Evolutionary conservation across 2,113 vertebrate species (phyloP).

Genomic region (Diadophis punctatus): DNA sequence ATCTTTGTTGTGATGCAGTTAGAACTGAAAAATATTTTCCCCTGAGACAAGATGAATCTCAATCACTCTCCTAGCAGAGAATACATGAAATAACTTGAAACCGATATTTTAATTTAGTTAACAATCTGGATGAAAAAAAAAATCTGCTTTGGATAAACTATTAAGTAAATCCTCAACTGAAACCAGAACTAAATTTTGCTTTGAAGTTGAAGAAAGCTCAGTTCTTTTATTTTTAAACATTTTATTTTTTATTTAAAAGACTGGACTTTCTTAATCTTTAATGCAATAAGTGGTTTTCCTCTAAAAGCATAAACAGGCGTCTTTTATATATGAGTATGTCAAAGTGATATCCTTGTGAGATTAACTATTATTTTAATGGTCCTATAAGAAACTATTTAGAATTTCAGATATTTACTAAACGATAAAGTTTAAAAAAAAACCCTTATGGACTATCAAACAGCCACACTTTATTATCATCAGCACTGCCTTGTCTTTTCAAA

Average conservation of each 20-base stretch:
- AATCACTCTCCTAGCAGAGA: conserved; percentile 48
- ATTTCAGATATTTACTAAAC: neutral
- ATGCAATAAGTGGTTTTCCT: conserved; percentile 34
- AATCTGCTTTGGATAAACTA: conserved; percentile 51
- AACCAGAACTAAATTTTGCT: conserved; percentile 52
- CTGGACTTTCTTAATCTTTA: conserved; percentile 27
- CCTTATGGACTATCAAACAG: neutral
- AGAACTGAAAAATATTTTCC: conserved; percentile 18
- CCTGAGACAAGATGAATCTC: conserved; percentile 51
- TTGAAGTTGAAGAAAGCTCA: conserved; percentile 24
- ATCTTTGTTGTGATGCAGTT: conserved; percentile 2
- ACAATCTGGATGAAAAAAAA: conserved; percentile 28
- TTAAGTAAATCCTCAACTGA: conserved; percentile 49
- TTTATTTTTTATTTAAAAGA: conserved; percentile 30
- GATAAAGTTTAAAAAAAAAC: neutral
- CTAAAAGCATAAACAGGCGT: conserved; percentile 6
- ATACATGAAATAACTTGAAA: conserved; percentile 47
- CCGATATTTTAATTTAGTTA: conserved; percentile 52
- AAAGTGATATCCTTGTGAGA: conserved; percentile 19
- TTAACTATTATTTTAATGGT: conserved; percentile 15
- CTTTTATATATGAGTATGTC: conserved; percentile 1
- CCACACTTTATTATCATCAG: neutral
- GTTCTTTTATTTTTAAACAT: neutral
- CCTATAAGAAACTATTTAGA: neutral
- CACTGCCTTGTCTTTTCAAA: neutral